Conservation (phyloP, 2,888 invertebrate genomes). For the Copidosoma aretas region DNA sequence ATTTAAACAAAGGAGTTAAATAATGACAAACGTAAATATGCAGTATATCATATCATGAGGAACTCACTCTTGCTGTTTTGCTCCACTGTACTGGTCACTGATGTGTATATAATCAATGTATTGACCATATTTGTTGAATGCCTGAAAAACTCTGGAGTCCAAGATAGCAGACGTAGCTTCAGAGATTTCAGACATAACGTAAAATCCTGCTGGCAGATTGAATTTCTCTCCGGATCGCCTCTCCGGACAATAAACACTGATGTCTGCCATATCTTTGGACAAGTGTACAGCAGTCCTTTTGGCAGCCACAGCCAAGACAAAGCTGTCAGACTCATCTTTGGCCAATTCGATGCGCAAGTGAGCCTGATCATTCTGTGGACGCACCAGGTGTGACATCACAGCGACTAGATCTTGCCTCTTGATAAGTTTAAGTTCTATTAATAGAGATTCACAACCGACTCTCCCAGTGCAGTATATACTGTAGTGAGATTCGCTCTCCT, state of each 20-base stretch:
- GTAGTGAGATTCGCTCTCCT: slow-evolving; percentile 95
- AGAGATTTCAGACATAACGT: slow-evolving; percentile 86
- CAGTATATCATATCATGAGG: slow-evolving; percentile 42
- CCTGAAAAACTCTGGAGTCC: slow-evolving; percentile 79
- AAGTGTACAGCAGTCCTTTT: slow-evolving; percentile 86
- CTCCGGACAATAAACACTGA: slow-evolving; percentile 85
- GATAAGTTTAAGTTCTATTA: slow-evolving; percentile 91
- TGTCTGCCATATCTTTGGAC: slow-evolving; percentile 91
- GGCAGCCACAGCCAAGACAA: slow-evolving; percentile 89
- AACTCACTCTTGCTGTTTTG: slow-evolving; percentile 86
- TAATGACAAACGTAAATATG: no score
- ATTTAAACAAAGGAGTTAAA: slow-evolving; percentile 11
- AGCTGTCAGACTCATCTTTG: slow-evolving; percentile 90
- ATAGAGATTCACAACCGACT: slow-evolving; percentile 94
- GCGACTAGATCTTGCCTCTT: slow-evolving; percentile 96
- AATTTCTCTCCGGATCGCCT: slow-evolving; percentile 82
- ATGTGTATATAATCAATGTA: slow-evolving; percentile 95
- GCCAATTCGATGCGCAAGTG: slow-evolving; percentile 85
- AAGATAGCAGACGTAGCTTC: slow-evolving; percentile 86
- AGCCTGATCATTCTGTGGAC: slow-evolving; percentile 87
- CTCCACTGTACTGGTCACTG: slow-evolving; percentile 94
- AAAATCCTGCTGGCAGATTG: slow-evolving; percentile 75
- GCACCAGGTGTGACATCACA: slow-evolving; percentile 80
- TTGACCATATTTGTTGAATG: slow-evolving; percentile 80
- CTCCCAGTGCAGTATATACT: slow-evolving; percentile 96